Evolutionary conservation across 2,888 invertebrate genomes (phyloP), one percentile per base, ranked within the genome.

Genomic region (Helicoverpa assulta): DNA sequence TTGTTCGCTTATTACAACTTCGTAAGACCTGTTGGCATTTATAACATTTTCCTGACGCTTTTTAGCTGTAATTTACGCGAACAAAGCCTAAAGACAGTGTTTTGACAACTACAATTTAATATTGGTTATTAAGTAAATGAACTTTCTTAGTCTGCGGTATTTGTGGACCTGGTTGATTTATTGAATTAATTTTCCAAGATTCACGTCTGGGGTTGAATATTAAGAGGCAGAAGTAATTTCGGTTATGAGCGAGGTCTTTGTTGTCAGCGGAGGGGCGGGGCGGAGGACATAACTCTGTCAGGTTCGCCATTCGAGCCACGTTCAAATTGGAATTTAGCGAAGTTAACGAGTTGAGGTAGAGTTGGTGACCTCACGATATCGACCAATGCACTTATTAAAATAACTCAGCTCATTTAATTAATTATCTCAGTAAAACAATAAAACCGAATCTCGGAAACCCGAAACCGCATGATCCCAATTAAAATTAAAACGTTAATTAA

Each of bases 121-220:
- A 91, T 89, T 86, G 80, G 80, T 83, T 87, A 84, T 85, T 85
- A 88, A 83, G 85, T 86, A 89, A 90, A 90, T 89, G 84, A 90
- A 91, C 86, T 91, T 92, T 88, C 83, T 77, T 76, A 85, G 88
- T 89, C 87, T 86, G 88, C 87, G 88, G 89, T 91, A 91, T 92
- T 92, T 90, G 89, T 80, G 88, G 86, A 85, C 84, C 81, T 81
- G 82, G 78, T 85, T 92, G 93, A 94, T 93, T 93, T 94, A 94
- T 94, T 91, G 90, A 94, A 94, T 94, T 93, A 94, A 94, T 94
- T 93, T 93, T 89, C 87, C 87, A 89, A 93, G 92, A 91, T 92
- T 92, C 91, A 89, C 88, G 90, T 86, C 88, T 85, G 73, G 87
- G 88, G 82, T 73, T 86, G 93, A 94, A 94, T 93, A 93, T 92